phyloP scores from a whole-genome alignment of 2,888 invertebrate genomes.

The Phanerotoma sp. region DNA sequence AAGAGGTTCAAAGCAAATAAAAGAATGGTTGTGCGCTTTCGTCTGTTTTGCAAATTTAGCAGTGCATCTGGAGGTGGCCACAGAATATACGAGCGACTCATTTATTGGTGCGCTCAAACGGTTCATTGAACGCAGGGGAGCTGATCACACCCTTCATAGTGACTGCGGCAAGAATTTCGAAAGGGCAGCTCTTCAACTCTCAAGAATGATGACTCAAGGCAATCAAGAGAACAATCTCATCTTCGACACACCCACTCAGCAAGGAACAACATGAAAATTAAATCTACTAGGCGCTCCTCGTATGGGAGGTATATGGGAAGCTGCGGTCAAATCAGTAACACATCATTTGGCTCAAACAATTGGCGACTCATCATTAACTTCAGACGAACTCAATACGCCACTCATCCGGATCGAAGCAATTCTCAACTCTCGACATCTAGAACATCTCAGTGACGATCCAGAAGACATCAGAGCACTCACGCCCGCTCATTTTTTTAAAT shows the following conservation, averaged over 20 bases:
- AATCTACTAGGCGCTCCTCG: constrained; percentile 9
- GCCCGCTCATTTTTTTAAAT: background rate
- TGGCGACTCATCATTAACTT: constrained; percentile 8
- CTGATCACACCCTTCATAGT: constrained; percentile 22
- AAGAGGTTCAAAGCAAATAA: too few species aligned
- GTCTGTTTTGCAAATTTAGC: constrained; percentile 35
- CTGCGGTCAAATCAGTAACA: constrained; percentile 18
- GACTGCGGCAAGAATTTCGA: constrained; percentile 32
- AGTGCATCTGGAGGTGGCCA: constrained; percentile 34
- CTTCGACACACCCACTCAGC: background rate
- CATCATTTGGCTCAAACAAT: constrained; percentile 1
- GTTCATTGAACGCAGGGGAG: constrained; percentile 31
- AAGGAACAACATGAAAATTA: constrained; percentile 8
- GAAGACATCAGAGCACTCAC: too few species aligned
- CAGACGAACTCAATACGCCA: constrained; percentile 15
- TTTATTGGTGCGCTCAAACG: constrained; percentile 33
- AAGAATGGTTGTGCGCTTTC: too few species aligned
- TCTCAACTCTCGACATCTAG: background rate
- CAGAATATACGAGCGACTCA: constrained; percentile 25
- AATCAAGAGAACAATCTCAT: too few species aligned
- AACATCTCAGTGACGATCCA: too few species aligned
- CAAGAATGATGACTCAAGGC: background rate
- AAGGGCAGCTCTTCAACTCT: constrained; percentile 17
- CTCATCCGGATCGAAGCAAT: constrained; percentile 12
- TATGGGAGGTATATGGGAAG: too few species aligned